These are phyloP conservation scores for Sebastolobus altivelis DNA, from an alignment of 2,797 vertebrate species.

Conservation along the genomic window DNA sequence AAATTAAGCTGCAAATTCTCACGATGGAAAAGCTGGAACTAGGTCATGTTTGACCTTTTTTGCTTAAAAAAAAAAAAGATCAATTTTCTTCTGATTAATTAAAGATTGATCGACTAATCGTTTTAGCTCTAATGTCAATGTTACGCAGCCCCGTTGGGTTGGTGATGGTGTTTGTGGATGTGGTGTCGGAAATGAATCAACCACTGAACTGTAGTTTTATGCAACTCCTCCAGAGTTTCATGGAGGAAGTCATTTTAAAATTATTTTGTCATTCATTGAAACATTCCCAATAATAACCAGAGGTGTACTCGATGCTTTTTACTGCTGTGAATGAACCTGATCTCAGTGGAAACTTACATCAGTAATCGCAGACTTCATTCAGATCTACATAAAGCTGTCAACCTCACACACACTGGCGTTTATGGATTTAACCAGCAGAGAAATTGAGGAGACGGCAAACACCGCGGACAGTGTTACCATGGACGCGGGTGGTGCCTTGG, in stretches of 20 bases:
- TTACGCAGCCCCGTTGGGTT: neutral
- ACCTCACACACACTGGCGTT: neutral
- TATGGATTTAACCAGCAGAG: neutral
- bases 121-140: neutral
- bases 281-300: neutral
- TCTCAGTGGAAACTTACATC: constrained; percentile 2
- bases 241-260: neutral
- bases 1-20: neutral
- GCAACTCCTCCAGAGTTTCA: neutral
- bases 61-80: neutral
- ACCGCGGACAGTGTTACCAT: constrained; percentile 32
- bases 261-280: neutral
- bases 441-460: neutral
- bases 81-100: neutral
- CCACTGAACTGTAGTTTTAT: neutral
- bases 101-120: neutral
- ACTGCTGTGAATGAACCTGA: neutral
- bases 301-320: neutral
- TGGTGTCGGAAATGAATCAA: neutral
- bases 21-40: neutral
- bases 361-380: neutral
- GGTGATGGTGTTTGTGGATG: neutral
- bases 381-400: constrained; percentile 1
- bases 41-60: neutral
- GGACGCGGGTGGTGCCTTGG: constrained; percentile 44